These are phyloP conservation scores for Palythoa grandiflora DNA, from an alignment of 92 coral and sea anemone species.

Conservation along the genomic window DNA sequence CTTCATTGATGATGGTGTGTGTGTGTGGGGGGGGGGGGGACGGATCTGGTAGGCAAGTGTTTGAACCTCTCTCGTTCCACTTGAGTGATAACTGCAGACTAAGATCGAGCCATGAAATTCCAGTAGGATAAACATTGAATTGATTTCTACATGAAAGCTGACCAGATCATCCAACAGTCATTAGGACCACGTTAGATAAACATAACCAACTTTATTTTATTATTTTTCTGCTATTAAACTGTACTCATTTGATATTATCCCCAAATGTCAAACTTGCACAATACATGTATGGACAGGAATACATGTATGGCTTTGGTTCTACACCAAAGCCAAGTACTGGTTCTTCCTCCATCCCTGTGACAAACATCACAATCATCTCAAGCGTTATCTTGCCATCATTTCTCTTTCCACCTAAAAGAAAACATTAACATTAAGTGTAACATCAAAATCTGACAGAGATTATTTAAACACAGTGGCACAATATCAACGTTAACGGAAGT, in stretches of 20 bases:
- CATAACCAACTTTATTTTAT: conserved; percentile 23
- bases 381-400: conserved; percentile 48
- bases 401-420: conserved; percentile 47
- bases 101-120: conserved; percentile 38
- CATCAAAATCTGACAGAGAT: conserved; percentile 7
- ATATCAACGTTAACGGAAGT: conserved; percentile 12
- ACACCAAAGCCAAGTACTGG: conserved; percentile 51
- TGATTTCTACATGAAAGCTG: conserved; percentile 54
- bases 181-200: conserved; percentile 18
- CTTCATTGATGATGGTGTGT: conserved; percentile 34
- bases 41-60: conserved; percentile 58
- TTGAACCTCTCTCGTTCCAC: conserved; percentile 46
- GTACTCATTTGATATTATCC: conserved; percentile 25
- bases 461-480: conserved; percentile 23
- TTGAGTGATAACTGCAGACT: conserved; percentile 48
- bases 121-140: conserved; percentile 43
- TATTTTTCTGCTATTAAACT: conserved; percentile 30
- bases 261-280: conserved; percentile 32
- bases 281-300: conserved; percentile 24
- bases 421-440: conserved; percentile 13
- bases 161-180: conserved; percentile 51
- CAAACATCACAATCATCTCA: conserved; percentile 48
- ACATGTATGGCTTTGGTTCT: no score
- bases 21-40: no score
- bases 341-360: conserved; percentile 52